phyloP scores from a whole-genome alignment of 2,797 vertebrate genomes.

The Ptychadena robeensis region DNA sequence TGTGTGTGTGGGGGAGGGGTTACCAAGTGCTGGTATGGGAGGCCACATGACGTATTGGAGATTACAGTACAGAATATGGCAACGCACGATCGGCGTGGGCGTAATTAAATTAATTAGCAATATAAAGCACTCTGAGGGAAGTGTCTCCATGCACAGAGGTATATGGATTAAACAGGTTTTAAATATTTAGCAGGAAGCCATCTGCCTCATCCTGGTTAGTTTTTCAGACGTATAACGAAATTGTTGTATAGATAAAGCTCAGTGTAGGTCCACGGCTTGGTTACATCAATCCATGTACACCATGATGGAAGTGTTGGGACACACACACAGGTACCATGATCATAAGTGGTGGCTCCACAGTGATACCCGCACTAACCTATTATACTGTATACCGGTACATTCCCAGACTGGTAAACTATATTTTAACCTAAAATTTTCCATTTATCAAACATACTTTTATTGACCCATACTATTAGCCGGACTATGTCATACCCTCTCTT shows the following conservation, averaged over 20 bases:
- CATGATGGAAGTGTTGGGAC: background rate
- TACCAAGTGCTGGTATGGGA: constrained; percentile 70
- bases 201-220: constrained; percentile 49
- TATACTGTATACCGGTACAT: too few species aligned
- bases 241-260: constrained; percentile 30
- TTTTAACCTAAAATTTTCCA: too few species aligned
- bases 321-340: background rate
- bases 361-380: too few species aligned
- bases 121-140: constrained; percentile 73
- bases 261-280: constrained; percentile 17
- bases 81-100: constrained; percentile 67
- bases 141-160: constrained; percentile 67
- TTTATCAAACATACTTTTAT: too few species aligned
- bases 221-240: constrained; percentile 50
- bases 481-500: too few species aligned
- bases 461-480: too few species aligned
- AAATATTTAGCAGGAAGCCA: constrained; percentile 64
- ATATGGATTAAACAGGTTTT: constrained; percentile 70
- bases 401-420: too few species aligned
- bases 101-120: constrained; percentile 78
- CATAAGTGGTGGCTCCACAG: too few species aligned
- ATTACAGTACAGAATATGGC: constrained; percentile 74
- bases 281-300: background rate
- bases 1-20: constrained; percentile 70
- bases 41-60: constrained; percentile 66